phyloP scores from a whole-genome alignment of 2,113 vertebrate species.

The Solenodon paradoxus region DNA sequence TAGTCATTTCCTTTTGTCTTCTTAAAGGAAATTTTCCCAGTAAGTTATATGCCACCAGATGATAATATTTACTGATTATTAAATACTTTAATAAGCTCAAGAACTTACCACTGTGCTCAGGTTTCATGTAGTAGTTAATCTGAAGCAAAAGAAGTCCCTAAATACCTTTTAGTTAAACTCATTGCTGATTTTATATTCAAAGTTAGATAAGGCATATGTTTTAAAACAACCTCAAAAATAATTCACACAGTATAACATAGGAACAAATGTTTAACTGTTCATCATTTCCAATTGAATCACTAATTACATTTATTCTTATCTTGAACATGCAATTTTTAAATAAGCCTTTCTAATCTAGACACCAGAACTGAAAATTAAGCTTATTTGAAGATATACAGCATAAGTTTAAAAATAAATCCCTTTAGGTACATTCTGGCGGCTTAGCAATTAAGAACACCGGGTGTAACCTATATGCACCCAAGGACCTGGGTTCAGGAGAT shows the following conservation, averaged over 20 bases:
- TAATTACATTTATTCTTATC: neutral
- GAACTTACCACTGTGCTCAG: neutral
- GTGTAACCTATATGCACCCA: too few relatives aligned
- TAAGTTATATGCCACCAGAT: conserved; percentile 5
- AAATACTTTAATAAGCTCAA: neutral
- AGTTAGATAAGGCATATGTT: neutral
- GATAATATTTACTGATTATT: neutral
- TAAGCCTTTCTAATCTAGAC: neutral
- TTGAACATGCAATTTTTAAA: neutral
- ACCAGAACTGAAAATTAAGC: neutral
- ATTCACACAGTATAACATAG: neutral
- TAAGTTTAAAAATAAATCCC: conserved; percentile 7
- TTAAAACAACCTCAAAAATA: conserved; percentile 12
- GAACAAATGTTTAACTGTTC: neutral
- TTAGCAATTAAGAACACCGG: too few relatives aligned
- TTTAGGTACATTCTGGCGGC: too few relatives aligned
- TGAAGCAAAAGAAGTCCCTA: neutral
- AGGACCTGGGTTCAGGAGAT: too few relatives aligned
- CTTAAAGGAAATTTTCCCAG: neutral
- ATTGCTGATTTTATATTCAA: neutral
- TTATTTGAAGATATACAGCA: neutral
- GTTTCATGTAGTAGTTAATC: neutral
- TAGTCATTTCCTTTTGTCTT: neutral
- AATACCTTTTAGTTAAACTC: neutral
- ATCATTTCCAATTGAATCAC: too few relatives aligned